phyloP scores from a whole-genome alignment of 2,113 vertebrate species.

The Chaetops frenatus region DNA sequence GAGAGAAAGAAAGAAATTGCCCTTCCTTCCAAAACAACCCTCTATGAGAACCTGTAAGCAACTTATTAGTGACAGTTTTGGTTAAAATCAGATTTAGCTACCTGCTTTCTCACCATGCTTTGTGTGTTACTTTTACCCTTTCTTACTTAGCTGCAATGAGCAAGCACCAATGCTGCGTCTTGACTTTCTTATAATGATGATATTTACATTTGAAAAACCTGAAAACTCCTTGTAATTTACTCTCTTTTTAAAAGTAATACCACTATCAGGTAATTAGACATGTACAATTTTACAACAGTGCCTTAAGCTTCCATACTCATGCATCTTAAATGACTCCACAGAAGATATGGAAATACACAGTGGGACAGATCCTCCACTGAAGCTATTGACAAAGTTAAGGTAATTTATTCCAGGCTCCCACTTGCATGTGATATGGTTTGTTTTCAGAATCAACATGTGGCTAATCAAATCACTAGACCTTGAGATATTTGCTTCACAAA shows the following conservation, averaged over 20 bases:
- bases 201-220: background rate
- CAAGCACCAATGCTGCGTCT: background rate
- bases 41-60: background rate
- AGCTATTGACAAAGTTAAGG: background rate
- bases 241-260: background rate
- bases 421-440: background rate
- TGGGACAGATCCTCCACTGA: background rate
- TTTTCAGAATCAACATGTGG: background rate
- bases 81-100: slow-evolving; percentile 54
- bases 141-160: background rate
- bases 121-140: slow-evolving; percentile 7
- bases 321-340: slow-evolving; percentile 1
- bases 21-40: slow-evolving; percentile 3
- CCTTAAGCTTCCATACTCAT: slow-evolving; percentile 59
- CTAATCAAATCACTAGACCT: background rate
- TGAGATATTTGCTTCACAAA: background rate
- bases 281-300: background rate
- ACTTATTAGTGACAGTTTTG: slow-evolving; percentile 47
- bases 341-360: background rate
- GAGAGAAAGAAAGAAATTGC: slow-evolving; percentile 13
- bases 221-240: background rate
- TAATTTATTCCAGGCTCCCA: background rate
- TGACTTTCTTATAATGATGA: background rate
- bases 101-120: slow-evolving; percentile 42
- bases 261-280: background rate